Base-by-base conservation (phyloP, 2,797 vertebrate species). In the Selene dorsalis region DNA sequence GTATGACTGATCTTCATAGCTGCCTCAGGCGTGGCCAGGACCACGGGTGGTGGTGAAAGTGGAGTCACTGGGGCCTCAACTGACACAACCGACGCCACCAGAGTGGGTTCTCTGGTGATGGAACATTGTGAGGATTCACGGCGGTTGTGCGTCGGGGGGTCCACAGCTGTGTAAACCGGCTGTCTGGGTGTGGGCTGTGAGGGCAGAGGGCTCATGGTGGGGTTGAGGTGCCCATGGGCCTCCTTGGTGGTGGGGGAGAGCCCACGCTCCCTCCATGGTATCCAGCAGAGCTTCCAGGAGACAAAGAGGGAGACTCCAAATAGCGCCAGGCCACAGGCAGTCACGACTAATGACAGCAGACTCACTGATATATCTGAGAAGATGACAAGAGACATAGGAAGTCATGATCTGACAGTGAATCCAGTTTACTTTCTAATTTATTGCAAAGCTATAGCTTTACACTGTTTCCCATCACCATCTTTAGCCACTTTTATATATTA, bases 221-320 rank as follows among this genome's bases (percentile, higher is more conserved):
- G 92, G 58, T 93, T 93, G 55, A 93, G 88, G 89, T 93, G 94
- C 60, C 92, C 91, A 0, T 94, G 91, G 82, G 93, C 89, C 81
- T 97, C 96, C 94, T 97, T 98, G 94, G 72, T 95, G 59, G 94
- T 95, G 64, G 96, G 96, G 0, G 95, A 95, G 61, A 96, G 88
- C 32, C 94, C 96, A 66, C 95, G 95, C 87, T 99, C 97, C 87
- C 98, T 95, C 98, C 98, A 99, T 61, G 98, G 98, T 93, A 99
- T 97, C 98, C 98, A 99, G 90, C 97, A 99, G 83, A 99, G 96
- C 89, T 99, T 99, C 98, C 98, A 99, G 77, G 98, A 99, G 52
- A 99, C 98, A 53, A 99, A 99, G 61, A 99, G 96, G 66, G 98
- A 99, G 50, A 99, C 98, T 0, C 97, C 97, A 57, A 99, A 99